Base-by-base conservation (phyloP, 1,140 invertebrate genomes). In the Spodoptera frugiperda region DNA sequence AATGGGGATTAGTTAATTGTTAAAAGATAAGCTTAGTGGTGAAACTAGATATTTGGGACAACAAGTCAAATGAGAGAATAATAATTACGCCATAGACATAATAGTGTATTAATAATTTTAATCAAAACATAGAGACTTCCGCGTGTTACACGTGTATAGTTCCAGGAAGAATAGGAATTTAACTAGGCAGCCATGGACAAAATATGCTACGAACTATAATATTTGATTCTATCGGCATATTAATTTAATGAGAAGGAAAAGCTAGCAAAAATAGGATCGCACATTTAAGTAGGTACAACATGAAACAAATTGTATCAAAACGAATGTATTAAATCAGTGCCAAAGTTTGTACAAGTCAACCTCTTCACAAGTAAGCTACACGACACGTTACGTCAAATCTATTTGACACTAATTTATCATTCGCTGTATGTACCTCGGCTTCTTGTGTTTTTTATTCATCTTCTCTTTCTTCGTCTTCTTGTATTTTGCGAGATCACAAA, bases 301-400 rank as follows among this genome's bases (percentile, higher is more conserved):
- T 15, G 17, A n/a, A 17, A 44, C 59, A 5, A 46, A 17, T 39
- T 15, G 30, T 61, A 4, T 39, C 30, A 61, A 15, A 61, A 11
- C 33, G 30, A 61, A 44, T 39, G 9, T 44, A 33, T 11, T 39
- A 63, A 63, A 11, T 63, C 59, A 19, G 30, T 63, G 33, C 33
- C 33, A 65, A 48, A 65, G 17, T 65, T 65, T 65, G 14, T 65
- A 10, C 10, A 48, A 49, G 17, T 48, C 14, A 65, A 65, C 5
- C 63, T 68, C 33, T 53, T 53, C 21, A 53, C 25, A 39, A 68
- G 25, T 46, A 53, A 57, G 30, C 68, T 39, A 55, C 68, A n/a
- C 30, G 30, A 71, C 53, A 57, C 10, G 39, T 72, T 72, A 72
- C 68, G 53, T 72, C 68, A 72, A 39, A 39, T 54, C 49, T 54